Evolutionary conservation across 2,888 invertebrate genomes (phyloP), one percentile per base, ranked within the genome.

Genomic region (Drosophila heteroneura): DNA sequence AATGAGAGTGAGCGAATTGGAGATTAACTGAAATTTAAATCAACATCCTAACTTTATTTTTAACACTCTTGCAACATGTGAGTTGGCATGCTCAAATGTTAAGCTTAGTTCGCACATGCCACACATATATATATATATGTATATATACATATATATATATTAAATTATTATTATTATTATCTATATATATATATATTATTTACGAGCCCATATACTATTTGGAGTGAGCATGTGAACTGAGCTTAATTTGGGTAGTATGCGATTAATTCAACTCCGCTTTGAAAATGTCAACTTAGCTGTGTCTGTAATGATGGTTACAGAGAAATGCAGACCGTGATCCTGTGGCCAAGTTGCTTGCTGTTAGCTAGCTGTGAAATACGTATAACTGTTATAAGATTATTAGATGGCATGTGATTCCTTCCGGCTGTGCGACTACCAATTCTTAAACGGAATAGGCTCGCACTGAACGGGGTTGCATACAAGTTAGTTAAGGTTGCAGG

Each of bases 281-380:
- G 64, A 49, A 71, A 79, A 79, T 75, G 71, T 79, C 78, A 79
- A 79, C 78, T 79, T 79, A 79, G 79, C 78, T 79, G 78, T 77
- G 69, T 75, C 79, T 74, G 78, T 37, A 79, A 79, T 71, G 78
- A 51, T 79, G 78, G 59, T 63, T 79, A 75, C 78, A 79, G 75
- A 79, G 60, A 68, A 53, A 67, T 70, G 67, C 77, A 70, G 76
- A 57, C 54, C 54, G 69, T 70, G 70, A 61, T 61, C 52, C 70
- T 61, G 51, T 51, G 35, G 51, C 56, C 61, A 28, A n/a, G 69
- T 52, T 69, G 51, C 39, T 68, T 61, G 51, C 39, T 68, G 60
- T 70, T 57, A 71, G 54, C 61, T 71, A 69, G 70, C 70, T 71
- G 69, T 71, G 70, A 69, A 71, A 71, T 71, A 71, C 51, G 69